These are phyloP conservation scores for Drosophila lutescens DNA, from an alignment of 2,888 invertebrate species.

Conservation along the genomic window DNA sequence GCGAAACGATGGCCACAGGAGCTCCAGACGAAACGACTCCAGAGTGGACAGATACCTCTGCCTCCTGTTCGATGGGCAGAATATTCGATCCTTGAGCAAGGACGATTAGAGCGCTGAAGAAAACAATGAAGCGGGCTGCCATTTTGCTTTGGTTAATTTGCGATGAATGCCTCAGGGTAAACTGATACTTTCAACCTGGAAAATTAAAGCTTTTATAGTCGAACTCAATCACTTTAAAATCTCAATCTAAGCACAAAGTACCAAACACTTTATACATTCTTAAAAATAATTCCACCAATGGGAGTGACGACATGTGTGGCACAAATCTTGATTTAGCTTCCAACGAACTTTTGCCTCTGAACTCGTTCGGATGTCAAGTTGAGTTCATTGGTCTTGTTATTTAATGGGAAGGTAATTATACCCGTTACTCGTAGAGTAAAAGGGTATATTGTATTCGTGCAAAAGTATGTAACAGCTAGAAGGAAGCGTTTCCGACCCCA, in stretches of 20 bases:
- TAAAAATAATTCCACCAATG: neutral
- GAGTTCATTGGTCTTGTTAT: conserved; percentile 6
- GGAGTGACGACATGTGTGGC: neutral
- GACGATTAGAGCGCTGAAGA: conserved; percentile 14
- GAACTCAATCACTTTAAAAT: neutral
- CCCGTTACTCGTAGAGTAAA: too few species aligned
- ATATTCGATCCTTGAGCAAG: conserved; percentile 12
- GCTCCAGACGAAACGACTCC: conserved; percentile 1
- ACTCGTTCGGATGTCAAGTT: neutral
- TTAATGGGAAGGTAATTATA: neutral
- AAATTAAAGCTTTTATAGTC: conserved; percentile 12
- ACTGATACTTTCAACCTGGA: conserved; percentile 1
- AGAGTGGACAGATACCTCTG: conserved; percentile 8
- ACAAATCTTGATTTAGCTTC: neutral
- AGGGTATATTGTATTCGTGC: too few species aligned
- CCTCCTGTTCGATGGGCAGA: neutral
- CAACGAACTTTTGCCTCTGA: neutral
- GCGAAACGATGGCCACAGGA: conserved; percentile 11
- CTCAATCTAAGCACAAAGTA: neutral
- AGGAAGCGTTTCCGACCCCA: too few species aligned
- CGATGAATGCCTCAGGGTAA: neutral
- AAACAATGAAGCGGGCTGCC: conserved; percentile 3
- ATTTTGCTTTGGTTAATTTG: conserved; percentile 8
- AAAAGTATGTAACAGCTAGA: too few species aligned
- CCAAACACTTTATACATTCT: neutral